Evolutionary conservation across 2,113 vertebrate genomes (phyloP).

Genomic region (Alligator mississippiensis): DNA sequence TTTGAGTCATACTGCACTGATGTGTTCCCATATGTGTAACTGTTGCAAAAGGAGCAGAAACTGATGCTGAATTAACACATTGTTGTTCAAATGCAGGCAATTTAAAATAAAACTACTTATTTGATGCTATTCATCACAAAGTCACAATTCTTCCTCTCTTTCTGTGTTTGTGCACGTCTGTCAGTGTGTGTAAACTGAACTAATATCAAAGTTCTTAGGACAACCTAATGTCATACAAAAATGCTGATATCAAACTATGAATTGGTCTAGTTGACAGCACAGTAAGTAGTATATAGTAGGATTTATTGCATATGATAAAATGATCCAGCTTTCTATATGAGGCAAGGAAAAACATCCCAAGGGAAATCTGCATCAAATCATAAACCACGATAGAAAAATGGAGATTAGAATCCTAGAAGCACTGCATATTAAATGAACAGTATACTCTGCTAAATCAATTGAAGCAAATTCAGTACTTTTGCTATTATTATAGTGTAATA

Average conservation of each 20-base stretch:
- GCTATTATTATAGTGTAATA: constrained; percentile 63
- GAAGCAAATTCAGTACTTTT: constrained; percentile 50
- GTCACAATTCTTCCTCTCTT: background rate
- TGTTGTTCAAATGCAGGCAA: background rate
- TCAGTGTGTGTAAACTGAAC: background rate
- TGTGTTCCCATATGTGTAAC: accelerated
- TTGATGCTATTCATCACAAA: background rate
- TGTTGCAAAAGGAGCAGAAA: background rate
- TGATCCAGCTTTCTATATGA: background rate
- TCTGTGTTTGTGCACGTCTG: no score
- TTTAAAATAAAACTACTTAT: background rate
- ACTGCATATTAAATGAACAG: constrained; percentile 35
- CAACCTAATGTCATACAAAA: constrained; percentile 20
- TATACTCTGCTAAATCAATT: constrained; percentile 51
- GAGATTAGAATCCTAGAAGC: constrained; percentile 49
- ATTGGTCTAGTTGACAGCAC: background rate
- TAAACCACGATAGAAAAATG: constrained; percentile 52
- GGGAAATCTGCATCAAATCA: constrained; percentile 47
- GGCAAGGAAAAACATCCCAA: constrained; percentile 39
- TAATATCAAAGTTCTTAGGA: constrained; percentile 12
- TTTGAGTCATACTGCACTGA: background rate
- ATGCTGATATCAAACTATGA: constrained; percentile 9
- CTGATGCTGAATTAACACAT: background rate
- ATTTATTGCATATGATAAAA: background rate
- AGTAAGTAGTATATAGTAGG: constrained; percentile 29